These are phyloP conservation scores for Lasiurus borealis DNA, from an alignment of 2,113 vertebrate genomes.

Conservation along the genomic window DNA sequence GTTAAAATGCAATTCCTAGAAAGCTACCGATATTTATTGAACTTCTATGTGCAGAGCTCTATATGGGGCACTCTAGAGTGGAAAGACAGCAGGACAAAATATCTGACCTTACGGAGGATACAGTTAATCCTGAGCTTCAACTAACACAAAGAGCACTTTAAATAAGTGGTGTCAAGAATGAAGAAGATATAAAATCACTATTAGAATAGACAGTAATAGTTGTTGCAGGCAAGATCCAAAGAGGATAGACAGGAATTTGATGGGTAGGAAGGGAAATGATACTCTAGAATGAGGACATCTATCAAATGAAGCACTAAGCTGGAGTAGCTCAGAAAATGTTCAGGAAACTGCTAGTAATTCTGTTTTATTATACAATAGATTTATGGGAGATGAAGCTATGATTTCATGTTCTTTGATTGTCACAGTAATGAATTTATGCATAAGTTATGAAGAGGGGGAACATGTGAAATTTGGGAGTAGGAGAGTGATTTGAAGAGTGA, in stretches of 20 bases:
- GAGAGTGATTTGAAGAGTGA: neutral
- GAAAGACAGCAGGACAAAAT: slow-evolving; percentile 21
- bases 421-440: neutral
- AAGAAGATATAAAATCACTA: neutral
- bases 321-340: neutral
- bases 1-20: neutral
- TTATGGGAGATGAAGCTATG: neutral
- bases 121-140: neutral
- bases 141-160: neutral
- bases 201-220: neutral
- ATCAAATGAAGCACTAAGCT: neutral
- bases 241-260: neutral
- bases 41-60: neutral
- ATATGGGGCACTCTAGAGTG: neutral
- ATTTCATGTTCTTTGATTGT: neutral
- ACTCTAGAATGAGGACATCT: neutral
- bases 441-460: neutral
- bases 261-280: neutral
- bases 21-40: neutral
- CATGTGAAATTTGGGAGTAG: neutral
- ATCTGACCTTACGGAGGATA: neutral
- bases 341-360: neutral
- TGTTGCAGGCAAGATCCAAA: neutral
- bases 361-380: neutral
- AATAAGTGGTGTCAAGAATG: neutral